Evolutionary conservation across 2,797 vertebrate species (phyloP), one percentile per base, ranked within the genome.

Genomic region (Neosilurus mollespiculum): DNA sequence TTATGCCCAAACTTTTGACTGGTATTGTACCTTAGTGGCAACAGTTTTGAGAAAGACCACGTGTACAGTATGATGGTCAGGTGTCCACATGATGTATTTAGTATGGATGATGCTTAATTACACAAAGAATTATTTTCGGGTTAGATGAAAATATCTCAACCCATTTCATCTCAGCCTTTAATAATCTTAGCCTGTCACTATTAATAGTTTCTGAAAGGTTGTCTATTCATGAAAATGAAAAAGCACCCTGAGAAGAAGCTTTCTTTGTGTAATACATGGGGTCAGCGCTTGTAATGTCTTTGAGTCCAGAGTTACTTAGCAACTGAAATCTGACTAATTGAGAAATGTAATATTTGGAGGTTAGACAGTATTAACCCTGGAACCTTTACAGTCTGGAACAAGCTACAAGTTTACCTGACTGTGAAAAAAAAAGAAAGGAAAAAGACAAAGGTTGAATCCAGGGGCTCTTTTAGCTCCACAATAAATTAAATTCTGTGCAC

Each of bases 301-400:
- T 30, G n/a, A 58, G 53, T 34, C 54, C 54, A 76, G 58, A 78
- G 58, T 78, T 78, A 78, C 75, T 62, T 78, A 78, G 53, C 73
- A 77, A 53, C 26, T 49, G 26, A 70, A 70, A 70, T 78, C 54
- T 78, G 64, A 76, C 66, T 76, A 77, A 83, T 62, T 78, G 43
- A 78, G 49, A 62, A 30, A 24, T 53, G 53, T 24, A 78, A 51
- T 70, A 10, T 34, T 11, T 7, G 16, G 37, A 53, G 24, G n/a
- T 78, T 62, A 5, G 64, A 62, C 58, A 24, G 15, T n/a, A 77
- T 78, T 61, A 43, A 24, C 20, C 22, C 4, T 49, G 58, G 58
- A 22, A 7, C 58, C 12, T 24, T 77, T 59, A 37, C 18, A 54
- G n/a, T 54, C 24, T 6, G 9, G 56, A 75, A 56, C 12, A 71